Conservation (phyloP, 2,113 vertebrate species). For the Sorex araneus region DNA sequence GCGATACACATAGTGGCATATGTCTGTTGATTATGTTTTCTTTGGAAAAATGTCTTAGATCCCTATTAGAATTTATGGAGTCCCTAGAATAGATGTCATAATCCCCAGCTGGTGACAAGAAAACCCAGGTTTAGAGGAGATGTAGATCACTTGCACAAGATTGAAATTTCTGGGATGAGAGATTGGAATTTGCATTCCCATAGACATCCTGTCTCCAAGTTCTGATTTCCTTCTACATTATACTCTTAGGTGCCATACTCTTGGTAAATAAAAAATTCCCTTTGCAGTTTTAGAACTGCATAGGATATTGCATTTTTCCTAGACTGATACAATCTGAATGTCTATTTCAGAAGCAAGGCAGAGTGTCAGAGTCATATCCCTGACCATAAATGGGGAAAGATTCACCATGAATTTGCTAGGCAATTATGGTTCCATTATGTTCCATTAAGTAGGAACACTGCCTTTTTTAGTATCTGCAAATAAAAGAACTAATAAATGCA, state of each 20-base stretch:
- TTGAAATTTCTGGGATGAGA: background rate
- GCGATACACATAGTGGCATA: background rate
- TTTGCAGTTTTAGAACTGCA: background rate
- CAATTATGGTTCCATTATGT: slow-evolving; percentile 41
- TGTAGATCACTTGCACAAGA: background rate
- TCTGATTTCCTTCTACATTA: background rate
- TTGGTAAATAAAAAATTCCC: background rate
- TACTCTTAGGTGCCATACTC: background rate
- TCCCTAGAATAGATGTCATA: background rate
- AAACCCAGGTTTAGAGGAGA: background rate
- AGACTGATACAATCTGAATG: background rate
- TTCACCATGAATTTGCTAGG: slow-evolving; percentile 13
- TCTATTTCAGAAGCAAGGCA: slow-evolving; percentile 8
- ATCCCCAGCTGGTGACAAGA: background rate
- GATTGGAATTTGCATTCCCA: background rate
- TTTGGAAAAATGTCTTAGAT: background rate
- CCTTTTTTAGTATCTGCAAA: slow-evolving; percentile 60
- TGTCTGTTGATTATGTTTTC: background rate
- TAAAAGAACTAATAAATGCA: slow-evolving; percentile 5
- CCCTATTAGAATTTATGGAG: background rate
- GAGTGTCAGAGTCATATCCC: background rate
- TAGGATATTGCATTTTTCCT: background rate
- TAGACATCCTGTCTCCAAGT: background rate
- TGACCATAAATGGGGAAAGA: slow-evolving; percentile 1
- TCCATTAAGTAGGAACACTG: slow-evolving; percentile 19